Percentiles rank a stretch among this genome's conserved stretches.
Evolutionary conservation across 2,888 invertebrate species (phyloP).

Genomic region (Plebejus argus): DNA sequence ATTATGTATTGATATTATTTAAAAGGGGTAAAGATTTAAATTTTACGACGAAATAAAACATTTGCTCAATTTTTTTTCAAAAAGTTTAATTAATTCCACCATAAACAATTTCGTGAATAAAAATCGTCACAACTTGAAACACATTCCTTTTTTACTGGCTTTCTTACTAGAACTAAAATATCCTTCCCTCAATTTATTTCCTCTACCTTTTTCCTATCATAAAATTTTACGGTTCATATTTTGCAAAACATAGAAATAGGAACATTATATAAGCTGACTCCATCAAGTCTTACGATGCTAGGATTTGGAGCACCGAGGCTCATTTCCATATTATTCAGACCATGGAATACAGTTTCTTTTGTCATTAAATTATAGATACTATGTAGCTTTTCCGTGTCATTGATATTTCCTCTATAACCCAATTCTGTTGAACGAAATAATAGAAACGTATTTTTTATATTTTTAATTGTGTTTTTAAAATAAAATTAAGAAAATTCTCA

Average conservation of each 20-base stretch:
- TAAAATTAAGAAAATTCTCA: too few relatives aligned
- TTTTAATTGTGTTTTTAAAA: background rate
- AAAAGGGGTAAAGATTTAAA: too few relatives aligned
- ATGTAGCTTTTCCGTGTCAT: conserved; percentile 1
- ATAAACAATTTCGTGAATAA: background rate
- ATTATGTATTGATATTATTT: too few relatives aligned
- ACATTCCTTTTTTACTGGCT: background rate
- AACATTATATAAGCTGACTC: conserved; percentile 25
- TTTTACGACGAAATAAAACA: too few relatives aligned
- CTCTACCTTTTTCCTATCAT: background rate
- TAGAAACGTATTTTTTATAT: background rate
- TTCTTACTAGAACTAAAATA: background rate
- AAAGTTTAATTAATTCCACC: background rate
- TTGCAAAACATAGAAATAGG: conserved; percentile 10
- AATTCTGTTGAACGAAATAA: background rate
- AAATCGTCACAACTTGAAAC: background rate
- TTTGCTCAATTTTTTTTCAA: too few relatives aligned
- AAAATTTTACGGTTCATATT: conserved; percentile 25
- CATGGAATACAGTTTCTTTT: conserved; percentile 44
- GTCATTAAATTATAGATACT: conserved; percentile 41
- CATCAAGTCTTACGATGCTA: conserved; percentile 47
- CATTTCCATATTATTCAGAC: conserved; percentile 53
- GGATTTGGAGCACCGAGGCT: conserved; percentile 48
- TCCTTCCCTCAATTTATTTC: background rate
- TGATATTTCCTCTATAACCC: conserved; percentile 6